Conservation (phyloP, 37 sponge, comb jelly and placozoan species). For the Halisarca cf. caerulea region DNA sequence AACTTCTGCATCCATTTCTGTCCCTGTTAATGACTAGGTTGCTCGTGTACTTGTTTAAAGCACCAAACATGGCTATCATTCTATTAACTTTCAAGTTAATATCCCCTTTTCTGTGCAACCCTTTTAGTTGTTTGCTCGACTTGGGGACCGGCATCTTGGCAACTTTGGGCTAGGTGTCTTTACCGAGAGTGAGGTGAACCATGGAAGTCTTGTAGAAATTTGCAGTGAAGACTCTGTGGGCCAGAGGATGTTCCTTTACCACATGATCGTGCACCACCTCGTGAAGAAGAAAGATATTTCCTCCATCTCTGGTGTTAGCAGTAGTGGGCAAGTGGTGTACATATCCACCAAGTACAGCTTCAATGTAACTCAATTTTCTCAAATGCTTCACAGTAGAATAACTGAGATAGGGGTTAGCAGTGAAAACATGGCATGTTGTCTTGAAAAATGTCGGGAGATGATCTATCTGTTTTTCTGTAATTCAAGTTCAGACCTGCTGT, state of each 20-base stretch:
- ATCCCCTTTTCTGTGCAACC: no score
- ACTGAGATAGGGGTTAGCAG: background rate
- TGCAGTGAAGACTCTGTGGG: slow-evolving; percentile 15
- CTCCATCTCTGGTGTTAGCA: background rate
- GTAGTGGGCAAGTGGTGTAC: background rate
- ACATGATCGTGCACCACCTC: slow-evolving; percentile 10
- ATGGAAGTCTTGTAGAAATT: slow-evolving; percentile 7
- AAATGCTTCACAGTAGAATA: background rate
- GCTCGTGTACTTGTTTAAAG: no score
- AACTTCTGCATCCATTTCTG: no score
- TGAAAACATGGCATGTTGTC: background rate
- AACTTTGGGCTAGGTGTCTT: background rate
- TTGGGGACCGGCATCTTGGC: background rate
- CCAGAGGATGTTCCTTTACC: background rate
- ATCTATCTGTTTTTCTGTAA: background rate
- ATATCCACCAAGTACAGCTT: background rate
- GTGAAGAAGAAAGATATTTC: background rate
- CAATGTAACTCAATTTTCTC: background rate
- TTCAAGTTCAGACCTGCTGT: slow-evolving; percentile 15
- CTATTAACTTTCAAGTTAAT: no score
- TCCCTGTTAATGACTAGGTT: no score
- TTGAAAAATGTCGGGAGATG: background rate
- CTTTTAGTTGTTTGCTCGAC: slow-evolving; percentile 11
- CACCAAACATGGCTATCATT: no score
- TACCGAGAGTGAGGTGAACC: background rate